Percentiles rank a stretch among this genome's conserved stretches.
phyloP scores from a whole-genome alignment of 1,140 invertebrate genomes.

The Papilio aristodemus region DNA sequence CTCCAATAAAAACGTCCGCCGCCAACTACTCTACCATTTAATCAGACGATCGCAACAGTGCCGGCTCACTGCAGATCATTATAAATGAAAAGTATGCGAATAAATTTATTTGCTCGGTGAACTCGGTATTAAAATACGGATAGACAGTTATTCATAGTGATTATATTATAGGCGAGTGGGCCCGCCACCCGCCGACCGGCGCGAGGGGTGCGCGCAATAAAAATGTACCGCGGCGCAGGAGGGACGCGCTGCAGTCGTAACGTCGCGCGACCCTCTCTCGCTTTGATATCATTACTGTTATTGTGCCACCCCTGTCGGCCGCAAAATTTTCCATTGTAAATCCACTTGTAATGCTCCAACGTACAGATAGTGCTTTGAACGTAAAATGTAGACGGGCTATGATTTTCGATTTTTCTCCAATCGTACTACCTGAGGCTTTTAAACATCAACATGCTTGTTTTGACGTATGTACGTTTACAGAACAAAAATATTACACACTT shows the following conservation, averaged over 20 bases:
- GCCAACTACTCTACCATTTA: slow-evolving; percentile 12
- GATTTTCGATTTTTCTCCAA: slow-evolving; percentile 1
- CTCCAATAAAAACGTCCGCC: slow-evolving; percentile 40
- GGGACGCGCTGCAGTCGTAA: slow-evolving; percentile 41
- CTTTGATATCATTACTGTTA: slow-evolving; percentile 72
- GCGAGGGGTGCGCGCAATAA: slow-evolving; percentile 66
- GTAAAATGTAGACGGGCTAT: slow-evolving; percentile 26
- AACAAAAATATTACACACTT: not conserved
- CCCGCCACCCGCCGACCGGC: slow-evolving; percentile 37
- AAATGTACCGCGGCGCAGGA: slow-evolving; percentile 54
- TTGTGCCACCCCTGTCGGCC: slow-evolving; percentile 60
- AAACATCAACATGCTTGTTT: not conserved
- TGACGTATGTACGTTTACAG: not conserved
- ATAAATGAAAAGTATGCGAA: slow-evolving; percentile 33
- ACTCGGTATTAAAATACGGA: slow-evolving; percentile 49
- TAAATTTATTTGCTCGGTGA: slow-evolving; percentile 43
- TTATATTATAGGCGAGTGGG: slow-evolving; percentile 73
- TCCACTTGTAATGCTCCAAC: slow-evolving; percentile 46
- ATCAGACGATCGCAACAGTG: slow-evolving; percentile 8
- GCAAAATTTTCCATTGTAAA: slow-evolving; percentile 47
- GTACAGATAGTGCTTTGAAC: slow-evolving; percentile 33
- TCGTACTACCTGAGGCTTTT: not conserved
- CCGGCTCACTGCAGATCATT: slow-evolving; percentile 18
- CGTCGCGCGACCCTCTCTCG: slow-evolving; percentile 50
- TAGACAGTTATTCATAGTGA: slow-evolving; percentile 63